Evolutionary conservation across 1,140 invertebrate genomes (phyloP).

Genomic region (Drosophila yakuba): DNA sequence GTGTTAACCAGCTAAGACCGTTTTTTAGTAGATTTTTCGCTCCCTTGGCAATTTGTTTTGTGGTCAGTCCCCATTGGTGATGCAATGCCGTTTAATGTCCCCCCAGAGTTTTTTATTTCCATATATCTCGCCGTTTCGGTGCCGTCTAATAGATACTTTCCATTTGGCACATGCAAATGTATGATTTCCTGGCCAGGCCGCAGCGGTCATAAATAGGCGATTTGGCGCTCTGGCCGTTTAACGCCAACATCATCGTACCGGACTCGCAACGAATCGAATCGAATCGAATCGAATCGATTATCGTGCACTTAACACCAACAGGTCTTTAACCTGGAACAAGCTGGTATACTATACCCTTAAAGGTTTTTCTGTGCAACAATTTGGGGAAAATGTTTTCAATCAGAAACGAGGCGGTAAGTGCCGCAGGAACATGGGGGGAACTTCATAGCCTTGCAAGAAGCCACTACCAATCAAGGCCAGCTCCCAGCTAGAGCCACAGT

Average conservation of each 20-base stretch:
- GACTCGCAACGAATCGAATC: constrained; percentile 55
- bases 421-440: constrained; percentile 11
- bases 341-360: constrained; percentile 72
- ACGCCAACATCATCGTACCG: constrained; percentile 62
- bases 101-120: constrained; percentile 15
- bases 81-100: constrained; percentile 60
- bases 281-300: constrained; percentile 81
- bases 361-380: constrained; percentile 63
- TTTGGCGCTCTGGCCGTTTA: constrained; percentile 69
- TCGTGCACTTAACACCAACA: constrained; percentile 81
- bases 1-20: constrained; percentile 56
- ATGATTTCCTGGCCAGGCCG: constrained; percentile 63
- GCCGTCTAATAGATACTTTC: constrained; percentile 60
- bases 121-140: constrained; percentile 16
- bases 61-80: constrained; percentile 7
- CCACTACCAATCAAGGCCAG: constrained; percentile 69
- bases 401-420: constrained; percentile 13
- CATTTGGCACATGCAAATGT: constrained; percentile 67
- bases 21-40: constrained; percentile 6
- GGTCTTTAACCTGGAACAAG: constrained; percentile 66
- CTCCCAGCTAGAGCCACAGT: constrained; percentile 24
- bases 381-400: constrained; percentile 72
- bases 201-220: constrained; percentile 72
- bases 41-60: constrained; percentile 22
- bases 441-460: not conserved